Evolutionary conservation across 2,113 vertebrate species (phyloP).

Genomic region (Sinocyclocheilus maitianheensis): DNA sequence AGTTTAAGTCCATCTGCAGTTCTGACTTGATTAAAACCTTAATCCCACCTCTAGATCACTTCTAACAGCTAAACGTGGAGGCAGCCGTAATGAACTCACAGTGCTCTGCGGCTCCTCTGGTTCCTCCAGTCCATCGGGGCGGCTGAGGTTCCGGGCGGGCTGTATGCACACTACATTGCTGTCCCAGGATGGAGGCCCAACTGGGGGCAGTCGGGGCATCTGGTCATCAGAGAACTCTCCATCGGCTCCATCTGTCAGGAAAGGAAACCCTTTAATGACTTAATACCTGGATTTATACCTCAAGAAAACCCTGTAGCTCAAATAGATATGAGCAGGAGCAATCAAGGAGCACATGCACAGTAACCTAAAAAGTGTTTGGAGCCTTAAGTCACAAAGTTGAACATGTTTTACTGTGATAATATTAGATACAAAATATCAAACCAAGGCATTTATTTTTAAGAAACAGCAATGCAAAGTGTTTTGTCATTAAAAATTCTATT

Average conservation of each 20-base stretch:
- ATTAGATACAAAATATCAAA: too few relatives aligned
- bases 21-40: neutral
- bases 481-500: too few relatives aligned
- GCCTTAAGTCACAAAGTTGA: neutral
- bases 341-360: neutral
- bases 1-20: slow-evolving; percentile 7
- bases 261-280: slow-evolving; percentile 11
- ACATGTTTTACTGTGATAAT: neutral
- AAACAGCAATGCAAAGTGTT: too few relatives aligned
- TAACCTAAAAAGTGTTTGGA: neutral
- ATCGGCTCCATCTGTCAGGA: slow-evolving; percentile 84
- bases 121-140: slow-evolving; percentile 92
- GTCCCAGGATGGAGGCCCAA: slow-evolving; percentile 87
- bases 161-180: slow-evolving; percentile 96
- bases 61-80: neutral
- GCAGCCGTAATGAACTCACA: slow-evolving; percentile 58
- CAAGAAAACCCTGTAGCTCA: neutral
- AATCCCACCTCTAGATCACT: slow-evolving; percentile 25
- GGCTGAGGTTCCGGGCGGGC: slow-evolving; percentile 90
- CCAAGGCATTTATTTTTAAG: too few relatives aligned
- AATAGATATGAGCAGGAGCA: neutral
- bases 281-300: slow-evolving; percentile 16
- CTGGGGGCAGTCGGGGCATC: slow-evolving; percentile 88
- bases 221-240: slow-evolving; percentile 91
- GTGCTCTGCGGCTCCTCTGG: slow-evolving; percentile 78